Conservation (phyloP, 23 tunicate species). For the Aplidium turbinatum region DNA sequence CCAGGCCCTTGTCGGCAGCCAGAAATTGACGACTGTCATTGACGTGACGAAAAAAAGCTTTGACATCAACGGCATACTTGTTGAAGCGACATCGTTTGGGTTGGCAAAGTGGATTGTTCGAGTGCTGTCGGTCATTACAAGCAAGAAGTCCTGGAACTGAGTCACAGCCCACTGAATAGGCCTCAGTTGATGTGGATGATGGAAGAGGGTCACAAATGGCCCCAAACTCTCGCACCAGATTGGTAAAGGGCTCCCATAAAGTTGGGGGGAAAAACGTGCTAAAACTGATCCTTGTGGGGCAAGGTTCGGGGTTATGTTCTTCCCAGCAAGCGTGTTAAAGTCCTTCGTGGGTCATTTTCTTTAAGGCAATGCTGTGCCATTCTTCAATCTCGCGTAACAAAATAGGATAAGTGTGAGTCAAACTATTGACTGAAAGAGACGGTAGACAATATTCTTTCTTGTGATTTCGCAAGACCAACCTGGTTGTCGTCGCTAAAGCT, state of each 20-base stretch:
- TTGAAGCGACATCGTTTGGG: conserved; percentile 53
- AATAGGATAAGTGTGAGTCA: conserved; percentile 71
- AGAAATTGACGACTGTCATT: conserved; percentile 72
- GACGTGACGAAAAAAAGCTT: conserved; percentile 80
- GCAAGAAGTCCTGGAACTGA: conserved; percentile 46
- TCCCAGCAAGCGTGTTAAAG: conserved; percentile 60
- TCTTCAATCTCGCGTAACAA: conserved; percentile 71
- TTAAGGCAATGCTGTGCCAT: conserved; percentile 65
- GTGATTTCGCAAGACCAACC: conserved; percentile 64
- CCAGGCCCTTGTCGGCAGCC: conserved; percentile 10
- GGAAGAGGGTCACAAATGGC: conserved; percentile 45
- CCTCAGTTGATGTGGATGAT: background rate
- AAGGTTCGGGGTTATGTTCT: background rate
- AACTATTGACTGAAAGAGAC: conserved; percentile 48
- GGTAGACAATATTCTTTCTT: conserved; percentile 67
- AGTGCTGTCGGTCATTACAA: conserved; percentile 14
- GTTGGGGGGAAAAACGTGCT: conserved; percentile 70
- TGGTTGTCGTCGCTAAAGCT: conserved; percentile 44
- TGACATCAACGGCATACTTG: conserved; percentile 63
- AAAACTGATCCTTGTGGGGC: conserved; percentile 36
- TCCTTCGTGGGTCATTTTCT: conserved; percentile 46
- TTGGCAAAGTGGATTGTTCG: conserved; percentile 42
- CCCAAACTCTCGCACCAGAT: conserved; percentile 51
- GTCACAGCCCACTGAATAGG: conserved; percentile 13
- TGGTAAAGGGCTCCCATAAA: conserved; percentile 68